Evolutionary conservation across 2,797 vertebrate genomes (phyloP), one percentile per base, ranked within the genome.

Genomic region (Eupleurogrammus muticus): DNA sequence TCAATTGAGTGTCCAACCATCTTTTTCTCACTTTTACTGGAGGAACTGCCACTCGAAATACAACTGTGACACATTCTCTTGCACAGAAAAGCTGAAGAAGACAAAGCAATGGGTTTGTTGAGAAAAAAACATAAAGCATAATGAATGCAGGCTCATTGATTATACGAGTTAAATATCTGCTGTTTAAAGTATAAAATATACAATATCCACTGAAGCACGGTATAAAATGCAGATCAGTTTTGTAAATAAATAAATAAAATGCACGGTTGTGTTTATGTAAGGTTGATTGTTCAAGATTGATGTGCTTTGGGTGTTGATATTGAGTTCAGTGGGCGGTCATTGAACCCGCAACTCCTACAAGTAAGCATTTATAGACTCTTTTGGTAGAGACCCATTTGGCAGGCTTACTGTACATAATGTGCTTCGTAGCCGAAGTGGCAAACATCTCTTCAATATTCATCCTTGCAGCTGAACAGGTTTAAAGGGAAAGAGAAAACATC

Each of bases 291-390:
- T 76, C 16, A 38, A 63, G 68, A 85, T 77, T 70, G 63, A 69
- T 47, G 66, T 64, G 53, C 57, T 62, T 62, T 75, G 65, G 62
- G 9, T 63, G 74, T 42, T 84, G 83, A 84, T 82, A 80, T 81
- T 19, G 61, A 24, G 48, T 55, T 80, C 77, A 66, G 20, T 80
- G 21, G 48, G 57, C 60, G 72, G 73, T 83, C 77, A 82, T 20
- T 62, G 69, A 72, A 59, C 66, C 66, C 70, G 51, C 53, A 48
- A 79, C 62, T 86, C 70, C 70, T 69, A 69, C 58, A 77, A 58
- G 50, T 49, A 77, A 63, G 73, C 58, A 34, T 83, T 80, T 88
- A 85, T 83, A 75, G 79, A 80, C 71, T 80, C 78, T 73, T 69
- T 66, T 49, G 49, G 54, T 73, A 44, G 48, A 68, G 67, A 79